Base-by-base conservation (phyloP, 2,797 vertebrate species). In the Lutjanus argentimaculatus region DNA sequence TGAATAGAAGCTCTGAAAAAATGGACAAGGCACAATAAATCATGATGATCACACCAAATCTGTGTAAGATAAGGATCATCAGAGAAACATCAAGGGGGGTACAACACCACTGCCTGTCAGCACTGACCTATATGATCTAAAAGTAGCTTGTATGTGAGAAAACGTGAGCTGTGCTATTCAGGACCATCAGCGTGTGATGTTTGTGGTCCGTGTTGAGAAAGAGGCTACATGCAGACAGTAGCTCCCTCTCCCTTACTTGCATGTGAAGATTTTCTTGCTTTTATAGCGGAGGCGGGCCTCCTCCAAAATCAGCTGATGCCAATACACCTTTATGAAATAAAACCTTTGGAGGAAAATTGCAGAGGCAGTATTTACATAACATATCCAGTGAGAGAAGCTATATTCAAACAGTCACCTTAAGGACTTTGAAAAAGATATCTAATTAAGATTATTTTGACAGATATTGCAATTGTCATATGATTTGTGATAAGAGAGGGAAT, bases 81-180 rank as follows among this genome's bases (percentile, higher is more conserved):
- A 75, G 73, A 69, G 19, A n/a, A 62, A 67, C 12, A 36, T 46
- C 12, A 1, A 13, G 21, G 45, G 15, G 15, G 1, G 57, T 21
- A 22, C 1, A 40, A 21, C 0, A 11, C 8, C 6, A 21, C 4
- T 72, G 30, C 30, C 36, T 3, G 10, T 67, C 63, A 85, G 12
- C 63, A 74, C 9, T 43, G 52, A 71, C 58, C 36, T 52, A 40
- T 8, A 13, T 19, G 42, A 49, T 49, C 64, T 71, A 67, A 72
- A 84, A 69, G 72, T 59, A 74, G 51, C 53, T 25, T 73, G 52
- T 14, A 66, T 25, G 56, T 72, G 51, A 66, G 43, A 79, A 57
- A 81, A 71, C 73, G 11, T 59, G 22, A 10, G 22, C 59, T 21
- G 21, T 22, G 17, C 57, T 64, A 51, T 49, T 57, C 17, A 76